phyloP scores from a whole-genome alignment of 1,140 invertebrate genomes.

The Drosophila grimshawi region DNA sequence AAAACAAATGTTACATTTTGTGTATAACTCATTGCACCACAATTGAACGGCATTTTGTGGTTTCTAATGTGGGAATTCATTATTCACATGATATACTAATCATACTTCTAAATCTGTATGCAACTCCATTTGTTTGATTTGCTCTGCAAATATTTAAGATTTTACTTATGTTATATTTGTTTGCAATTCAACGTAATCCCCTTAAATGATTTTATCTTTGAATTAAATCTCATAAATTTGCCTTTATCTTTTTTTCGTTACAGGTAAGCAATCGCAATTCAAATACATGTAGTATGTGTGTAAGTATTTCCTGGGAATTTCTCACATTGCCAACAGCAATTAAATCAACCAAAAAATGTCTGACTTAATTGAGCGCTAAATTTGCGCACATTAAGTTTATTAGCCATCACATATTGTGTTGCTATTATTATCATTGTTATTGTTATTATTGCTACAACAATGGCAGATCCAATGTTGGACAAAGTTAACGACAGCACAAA shows the following conservation, averaged over 20 bases:
- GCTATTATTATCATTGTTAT: slow-evolving; percentile 56
- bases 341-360: slow-evolving; percentile 54
- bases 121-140: neutral
- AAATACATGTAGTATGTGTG: neutral
- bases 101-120: neutral
- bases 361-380: slow-evolving; percentile 68
- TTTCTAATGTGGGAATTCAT: too few relatives aligned
- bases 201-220: neutral
- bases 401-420: slow-evolving; percentile 58
- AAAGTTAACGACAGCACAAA: slow-evolving; percentile 58
- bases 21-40: too few relatives aligned
- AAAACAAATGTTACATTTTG: slow-evolving; percentile 29
- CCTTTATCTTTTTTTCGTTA: slow-evolving; percentile 27
- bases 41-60: too few relatives aligned
- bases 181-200: neutral
- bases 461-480: slow-evolving; percentile 35
- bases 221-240: slow-evolving; percentile 17
- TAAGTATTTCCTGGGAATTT: slow-evolving; percentile 35
- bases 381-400: slow-evolving; percentile 71
- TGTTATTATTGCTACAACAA: slow-evolving; percentile 50
- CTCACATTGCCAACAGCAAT: slow-evolving; percentile 24
- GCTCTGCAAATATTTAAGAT: too few relatives aligned
- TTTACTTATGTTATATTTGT: neutral
- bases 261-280: slow-evolving; percentile 48
- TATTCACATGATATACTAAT: neutral